phyloP scores from a whole-genome alignment of 2,113 vertebrate genomes.

The Stictonetta naevosa region DNA sequence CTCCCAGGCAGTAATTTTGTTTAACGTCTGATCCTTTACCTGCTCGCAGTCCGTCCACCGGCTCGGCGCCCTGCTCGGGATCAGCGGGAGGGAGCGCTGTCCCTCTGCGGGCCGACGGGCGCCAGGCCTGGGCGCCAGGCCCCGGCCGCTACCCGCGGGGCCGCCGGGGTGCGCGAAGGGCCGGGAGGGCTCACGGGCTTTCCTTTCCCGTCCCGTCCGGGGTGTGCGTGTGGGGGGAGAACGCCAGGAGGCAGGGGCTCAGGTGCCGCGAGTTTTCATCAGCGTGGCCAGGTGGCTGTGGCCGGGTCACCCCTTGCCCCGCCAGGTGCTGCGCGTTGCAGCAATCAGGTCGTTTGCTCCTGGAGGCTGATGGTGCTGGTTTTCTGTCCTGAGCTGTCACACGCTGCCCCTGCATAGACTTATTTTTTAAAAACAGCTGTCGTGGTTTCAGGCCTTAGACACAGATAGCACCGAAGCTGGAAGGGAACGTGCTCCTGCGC shows the following conservation, averaged over 20 bases:
- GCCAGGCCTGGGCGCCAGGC: too few relatives aligned
- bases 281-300: too few relatives aligned
- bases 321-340: too few relatives aligned
- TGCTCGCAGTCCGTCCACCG: accelerated
- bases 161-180: too few relatives aligned
- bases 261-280: too few relatives aligned
- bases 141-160: too few relatives aligned
- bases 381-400: neutral
- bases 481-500: neutral
- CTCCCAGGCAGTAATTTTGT: neutral
- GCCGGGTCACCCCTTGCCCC: accelerated
- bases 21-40: neutral
- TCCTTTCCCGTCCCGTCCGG: too few relatives aligned
- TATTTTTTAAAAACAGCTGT: neutral
- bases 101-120: neutral
- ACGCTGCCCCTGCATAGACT: accelerated
- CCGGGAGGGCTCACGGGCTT: too few relatives aligned
- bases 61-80: accelerated
- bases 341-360: too few relatives aligned
- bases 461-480: accelerated
- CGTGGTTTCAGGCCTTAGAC: neutral
- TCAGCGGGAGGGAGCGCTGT: accelerated
- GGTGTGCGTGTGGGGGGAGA: too few relatives aligned
- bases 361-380: accelerated
- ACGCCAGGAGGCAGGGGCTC: too few relatives aligned